Base-by-base conservation (phyloP, 2,888 invertebrate species). In the Neoaliturus tenellus region DNA sequence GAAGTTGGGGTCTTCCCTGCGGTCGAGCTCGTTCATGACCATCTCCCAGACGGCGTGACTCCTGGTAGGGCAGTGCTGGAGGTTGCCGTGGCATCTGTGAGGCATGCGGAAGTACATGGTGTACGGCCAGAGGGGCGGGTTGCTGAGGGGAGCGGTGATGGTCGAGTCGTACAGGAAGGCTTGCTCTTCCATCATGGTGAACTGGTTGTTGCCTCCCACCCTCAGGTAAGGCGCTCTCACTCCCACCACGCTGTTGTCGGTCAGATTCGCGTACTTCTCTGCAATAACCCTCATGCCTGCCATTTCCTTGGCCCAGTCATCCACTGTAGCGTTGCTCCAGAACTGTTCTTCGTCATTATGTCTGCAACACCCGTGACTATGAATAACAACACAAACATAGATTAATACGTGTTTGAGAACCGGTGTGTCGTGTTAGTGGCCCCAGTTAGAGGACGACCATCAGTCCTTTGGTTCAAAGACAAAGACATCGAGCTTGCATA, bases 61-160 rank as follows among this genome's bases (percentile, higher is more conserved):
- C 89, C 97, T 94, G 1, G 97, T 97, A 14, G 97, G 97, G 90
- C 97, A 98, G 90, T 95, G 96, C 90, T 98, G 98, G 84, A 97
- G 91, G 91, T 98, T 98, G 86, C 98, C 98, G 90, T 98, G 97
- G 89, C 98, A 98, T 85, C 96, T 94, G 91, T 98, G 98, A 0
- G 98, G 97, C 96, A 98, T 97, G 89, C 97, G 95, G 94, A 98
- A 98, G 93, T 98, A 98, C 95, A 99, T 96, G 84, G 98, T 99
- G 93, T 99, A 99, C 2, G 99, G 99, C 99, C 99, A 99, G 87
- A 98, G 94, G 81, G 98, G 98, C 25, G 97, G 97, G 90, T 97
- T 97, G 87, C 96, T 96, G 48, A 98, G 92, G 0, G 98, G 96
- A 0, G 98, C 97, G 0, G 98, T 97, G 90, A 98, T 98, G 80